These are phyloP conservation scores for Meloidogyne hapla DNA, from an alignment of 1,140 invertebrate species.

Conservation along the genomic window DNA sequence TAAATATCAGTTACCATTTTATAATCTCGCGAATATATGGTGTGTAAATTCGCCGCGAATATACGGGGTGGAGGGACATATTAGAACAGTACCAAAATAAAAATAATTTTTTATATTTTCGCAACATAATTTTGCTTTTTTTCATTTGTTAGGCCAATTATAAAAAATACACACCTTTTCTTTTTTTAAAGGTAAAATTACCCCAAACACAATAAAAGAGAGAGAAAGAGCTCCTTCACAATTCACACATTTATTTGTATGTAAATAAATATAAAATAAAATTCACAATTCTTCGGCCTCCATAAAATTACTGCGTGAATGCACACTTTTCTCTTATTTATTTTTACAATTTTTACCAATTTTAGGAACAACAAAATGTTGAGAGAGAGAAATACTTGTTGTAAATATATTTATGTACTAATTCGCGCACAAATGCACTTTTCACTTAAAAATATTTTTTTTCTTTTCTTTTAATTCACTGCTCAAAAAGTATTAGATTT, in stretches of 20 bases:
- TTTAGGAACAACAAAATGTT: background rate
- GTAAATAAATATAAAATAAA: background rate
- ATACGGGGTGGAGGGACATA: too few species aligned
- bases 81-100: too few species aligned
- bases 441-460: slow-evolving; percentile 6
- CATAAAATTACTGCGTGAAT: slow-evolving; percentile 1
- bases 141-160: background rate
- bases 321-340: background rate
- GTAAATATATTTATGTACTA: too few species aligned
- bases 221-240: background rate
- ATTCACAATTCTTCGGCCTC: slow-evolving; percentile 2
- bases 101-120: background rate
- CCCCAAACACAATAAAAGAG: background rate
- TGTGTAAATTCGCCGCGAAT: too few species aligned
- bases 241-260: background rate
- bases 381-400: background rate
- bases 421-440: slow-evolving; percentile 5
- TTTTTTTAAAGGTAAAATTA: background rate
- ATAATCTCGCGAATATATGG: too few species aligned
- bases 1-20: too few species aligned
- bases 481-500: background rate
- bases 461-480: background rate
- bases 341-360: background rate
- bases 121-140: background rate
- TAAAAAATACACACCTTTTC: background rate